A percentile compares a stretch with the other conserved stretches of the same genome.
Evolutionary conservation across 2,888 invertebrate genomes (phyloP).

Genomic region (Rosalia funebris): DNA sequence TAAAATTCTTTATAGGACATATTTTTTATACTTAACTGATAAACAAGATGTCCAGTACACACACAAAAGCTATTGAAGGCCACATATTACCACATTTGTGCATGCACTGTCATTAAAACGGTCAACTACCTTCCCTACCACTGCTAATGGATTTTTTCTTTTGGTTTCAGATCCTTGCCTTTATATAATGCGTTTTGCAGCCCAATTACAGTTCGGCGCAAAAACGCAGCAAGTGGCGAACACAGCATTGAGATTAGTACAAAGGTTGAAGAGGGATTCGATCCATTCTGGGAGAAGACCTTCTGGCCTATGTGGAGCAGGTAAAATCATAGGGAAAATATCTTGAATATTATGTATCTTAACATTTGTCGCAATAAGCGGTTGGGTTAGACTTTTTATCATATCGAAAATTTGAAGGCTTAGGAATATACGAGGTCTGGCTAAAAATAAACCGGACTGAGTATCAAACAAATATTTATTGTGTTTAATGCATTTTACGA

Average conservation of each 20-base stretch:
- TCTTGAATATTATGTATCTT: not conserved
- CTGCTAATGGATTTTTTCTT: slow-evolving; percentile 11
- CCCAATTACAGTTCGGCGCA: slow-evolving; percentile 89
- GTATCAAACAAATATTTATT: not conserved
- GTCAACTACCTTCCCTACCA: too few relatives aligned
- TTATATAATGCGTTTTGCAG: slow-evolving; percentile 94
- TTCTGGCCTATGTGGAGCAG: slow-evolving; percentile 97
- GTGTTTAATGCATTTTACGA: not conserved
- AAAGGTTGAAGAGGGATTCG: slow-evolving; percentile 98
- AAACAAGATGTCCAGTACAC: too few relatives aligned
- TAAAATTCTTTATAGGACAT: too few relatives aligned
- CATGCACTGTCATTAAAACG: too few relatives aligned
- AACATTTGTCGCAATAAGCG: not conserved
- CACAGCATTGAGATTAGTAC: slow-evolving; percentile 92
- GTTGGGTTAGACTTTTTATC: not conserved
- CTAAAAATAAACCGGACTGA: too few relatives aligned
- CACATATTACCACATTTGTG: too few relatives aligned
- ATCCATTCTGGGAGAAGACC: slow-evolving; percentile 96
- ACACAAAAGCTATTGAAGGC: too few relatives aligned
- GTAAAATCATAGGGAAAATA: slow-evolving; percentile 65
- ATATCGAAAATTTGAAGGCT: not conserved
- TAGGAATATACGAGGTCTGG: too few relatives aligned
- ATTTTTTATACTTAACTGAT: too few relatives aligned
- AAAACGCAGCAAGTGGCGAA: slow-evolving; percentile 95
- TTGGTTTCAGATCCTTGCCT: slow-evolving; percentile 85